Base-by-base conservation (phyloP, 2,888 invertebrate genomes). In the Megalurothrips usitatus region DNA sequence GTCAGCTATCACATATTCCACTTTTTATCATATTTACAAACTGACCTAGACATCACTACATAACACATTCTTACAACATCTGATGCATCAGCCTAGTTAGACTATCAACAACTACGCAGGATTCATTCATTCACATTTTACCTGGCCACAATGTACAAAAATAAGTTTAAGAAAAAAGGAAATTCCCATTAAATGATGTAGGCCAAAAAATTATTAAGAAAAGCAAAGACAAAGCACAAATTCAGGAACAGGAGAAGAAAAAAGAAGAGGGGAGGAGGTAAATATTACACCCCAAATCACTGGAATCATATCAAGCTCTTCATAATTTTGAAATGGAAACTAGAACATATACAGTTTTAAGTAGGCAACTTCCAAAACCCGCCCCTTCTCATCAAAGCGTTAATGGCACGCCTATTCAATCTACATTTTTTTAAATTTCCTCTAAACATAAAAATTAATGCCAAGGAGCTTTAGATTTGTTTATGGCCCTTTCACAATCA, bases 1-100 rank as follows among this genome's bases (percentile, higher is more conserved):
- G 58, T 58, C 58, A 75, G 23, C 68, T 26, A 75, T 75, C 68
- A 75, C 68, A 75, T 75, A 23, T 26, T 58, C 58, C 10, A 75
- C 52, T 75, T 75, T 75, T 75, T 58, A 43, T 58, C 58, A 17
- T 58, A 58, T 58, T 58, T 58, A 58, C 58, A 58, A 19, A 58
- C 58, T 58, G 58, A 58, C 58, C 58, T 58, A 58, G 19, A 58
- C 58, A 58, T 58, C 19, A 58, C 58, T 58, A 58, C 17, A 58
- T 58, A 58, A 58, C 58, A 58, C 58, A 58, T 19, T 6, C 58
- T 58, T 58, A 19, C 11, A 58, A 19, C 58, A 19, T 14, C 17
- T 58, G 58, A 58, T 58, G 58, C 58, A 14, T 58, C 58, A 58
- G 58, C 58, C 58, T 58, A 58, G 58, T 19, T 14, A 19, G 19